Base-by-base conservation (phyloP, 2,797 vertebrate genomes). In the Halcyon smyrnensis region DNA sequence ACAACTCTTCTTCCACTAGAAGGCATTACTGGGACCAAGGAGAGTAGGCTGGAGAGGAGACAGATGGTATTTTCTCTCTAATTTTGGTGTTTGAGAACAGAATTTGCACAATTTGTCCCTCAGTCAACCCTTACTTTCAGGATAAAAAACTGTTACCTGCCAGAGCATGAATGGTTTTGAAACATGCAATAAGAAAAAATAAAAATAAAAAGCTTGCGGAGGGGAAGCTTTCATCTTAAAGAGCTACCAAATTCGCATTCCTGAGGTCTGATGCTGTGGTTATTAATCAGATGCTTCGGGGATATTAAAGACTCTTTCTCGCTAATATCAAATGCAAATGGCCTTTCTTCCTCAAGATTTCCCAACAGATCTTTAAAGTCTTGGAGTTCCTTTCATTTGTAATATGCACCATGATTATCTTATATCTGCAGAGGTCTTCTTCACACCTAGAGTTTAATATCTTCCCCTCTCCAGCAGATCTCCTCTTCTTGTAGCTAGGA, bases 81-180 rank as follows among this genome's bases (percentile, higher is more conserved):
- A 78, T 94, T 94, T 92, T 89, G 79, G 84, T 95, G 82, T 93
- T 95, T 96, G 75, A 90, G 96, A 95, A 93, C 86, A 93, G 81
- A 95, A 96, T 94, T 95, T 92, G 95, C 93, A 95, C 90, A 94
- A 71, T 93, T 96, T 95, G 96, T 94, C 96, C 94, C 62, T 89
- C 18, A 46, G 90, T 87, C 90, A 95, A 87, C 73, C 86, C 71
- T 78, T 85, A 65, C 92, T 91, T 93, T 92, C 65, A 87, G 75
- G 37, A 85, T 92, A 87, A 95, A 96, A 90, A 64, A 56, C 64
- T 75, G 88, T 89, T 94, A 95, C 93, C 84, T 95, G 86, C 41
- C 81, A 92, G 75, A 92, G 94, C 80, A 91, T 89, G 84, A 97
- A 95, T 83, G 57, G 65, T 64, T 93, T 82, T 81, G 68, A 90